Conservation (phyloP, 2,113 vertebrate species). For the Elachura formosa region DNA sequence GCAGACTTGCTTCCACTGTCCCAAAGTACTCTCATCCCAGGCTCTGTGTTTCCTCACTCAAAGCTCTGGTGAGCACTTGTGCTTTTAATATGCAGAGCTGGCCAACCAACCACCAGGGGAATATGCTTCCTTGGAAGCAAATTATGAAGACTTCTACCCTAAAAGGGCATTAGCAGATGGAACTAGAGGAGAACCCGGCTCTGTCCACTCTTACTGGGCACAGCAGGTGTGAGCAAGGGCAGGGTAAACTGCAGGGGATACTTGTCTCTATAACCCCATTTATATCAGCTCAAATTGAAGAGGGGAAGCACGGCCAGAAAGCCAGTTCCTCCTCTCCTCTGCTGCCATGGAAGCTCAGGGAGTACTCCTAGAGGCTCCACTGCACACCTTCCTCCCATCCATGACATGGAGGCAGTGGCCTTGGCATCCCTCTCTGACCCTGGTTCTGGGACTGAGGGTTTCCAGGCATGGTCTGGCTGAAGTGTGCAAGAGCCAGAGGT, state of each 20-base stretch:
- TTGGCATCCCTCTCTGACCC: neutral
- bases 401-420: fast-evolving
- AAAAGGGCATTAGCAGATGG: neutral
- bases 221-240: neutral
- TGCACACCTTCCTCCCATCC: neutral
- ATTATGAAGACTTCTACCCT: neutral
- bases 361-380: neutral
- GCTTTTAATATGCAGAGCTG: neutral
- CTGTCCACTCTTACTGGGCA: neutral
- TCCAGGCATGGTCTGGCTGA: neutral
- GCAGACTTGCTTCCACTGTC: neutral
- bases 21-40: neutral
- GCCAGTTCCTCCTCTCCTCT: neutral
- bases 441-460: neutral
- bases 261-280: neutral
- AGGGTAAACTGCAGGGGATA: neutral
- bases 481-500: neutral
- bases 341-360: neutral
- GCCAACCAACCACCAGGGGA: neutral
- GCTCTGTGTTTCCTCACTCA: neutral
- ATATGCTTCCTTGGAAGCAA: neutral
- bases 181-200: neutral
- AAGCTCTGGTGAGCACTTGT: neutral
- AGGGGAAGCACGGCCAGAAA: neutral
- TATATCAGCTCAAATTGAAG: neutral